Percentiles rank a stretch among this genome's conserved stretches.
Conservation (phyloP, 1,140 invertebrate genomes). For the Anthonomus grandis region DNA sequence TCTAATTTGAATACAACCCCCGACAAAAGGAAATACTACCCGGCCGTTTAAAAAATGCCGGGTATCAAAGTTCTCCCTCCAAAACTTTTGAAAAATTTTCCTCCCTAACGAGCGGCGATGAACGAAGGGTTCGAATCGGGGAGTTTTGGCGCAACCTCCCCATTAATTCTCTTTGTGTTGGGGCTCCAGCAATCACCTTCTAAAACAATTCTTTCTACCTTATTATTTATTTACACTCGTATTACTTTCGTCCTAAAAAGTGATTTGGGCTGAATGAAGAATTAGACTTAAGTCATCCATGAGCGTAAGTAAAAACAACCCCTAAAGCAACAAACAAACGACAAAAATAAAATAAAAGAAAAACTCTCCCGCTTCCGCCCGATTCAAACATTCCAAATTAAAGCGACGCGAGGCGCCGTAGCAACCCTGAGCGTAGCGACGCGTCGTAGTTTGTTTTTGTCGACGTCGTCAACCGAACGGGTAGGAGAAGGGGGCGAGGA, state of each 20-base stretch:
- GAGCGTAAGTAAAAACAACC: slow-evolving; percentile 30
- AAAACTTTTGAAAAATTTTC: slow-evolving; percentile 40
- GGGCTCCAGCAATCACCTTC: slow-evolving; percentile 37
- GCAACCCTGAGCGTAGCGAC: slow-evolving; percentile 35
- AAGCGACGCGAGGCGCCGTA: slow-evolving; percentile 38
- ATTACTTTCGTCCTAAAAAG: slow-evolving; percentile 17
- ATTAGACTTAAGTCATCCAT: slow-evolving; percentile 11
- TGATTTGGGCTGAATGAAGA: slow-evolving; percentile 4
- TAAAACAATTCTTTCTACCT: slow-evolving; percentile 40
- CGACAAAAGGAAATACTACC: slow-evolving; percentile 5
- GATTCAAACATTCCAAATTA: slow-evolving; percentile 40
- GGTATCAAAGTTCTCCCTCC: slow-evolving; percentile 17
- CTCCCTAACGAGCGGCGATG: slow-evolving; percentile 16
- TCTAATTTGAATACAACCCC: slow-evolving; percentile 8
- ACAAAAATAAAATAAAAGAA: slow-evolving; percentile 34
- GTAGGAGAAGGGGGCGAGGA: too few species aligned
- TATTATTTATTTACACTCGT: slow-evolving; percentile 4
- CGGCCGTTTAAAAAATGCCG: slow-evolving; percentile 10
- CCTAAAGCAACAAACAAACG: too few species aligned
- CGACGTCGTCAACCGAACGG: slow-evolving; percentile 29
- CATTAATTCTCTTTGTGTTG: slow-evolving; percentile 42
- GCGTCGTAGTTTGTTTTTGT: slow-evolving; percentile 46
- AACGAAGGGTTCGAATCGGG: not conserved
- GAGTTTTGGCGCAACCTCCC: slow-evolving; percentile 35
- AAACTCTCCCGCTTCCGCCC: slow-evolving; percentile 12